A percentile compares a stretch with the other conserved stretches of the same genome.
phyloP scores from a whole-genome alignment of 37 sponge, comb jelly and placozoan species.

The Cliona cf. orientalis region DNA sequence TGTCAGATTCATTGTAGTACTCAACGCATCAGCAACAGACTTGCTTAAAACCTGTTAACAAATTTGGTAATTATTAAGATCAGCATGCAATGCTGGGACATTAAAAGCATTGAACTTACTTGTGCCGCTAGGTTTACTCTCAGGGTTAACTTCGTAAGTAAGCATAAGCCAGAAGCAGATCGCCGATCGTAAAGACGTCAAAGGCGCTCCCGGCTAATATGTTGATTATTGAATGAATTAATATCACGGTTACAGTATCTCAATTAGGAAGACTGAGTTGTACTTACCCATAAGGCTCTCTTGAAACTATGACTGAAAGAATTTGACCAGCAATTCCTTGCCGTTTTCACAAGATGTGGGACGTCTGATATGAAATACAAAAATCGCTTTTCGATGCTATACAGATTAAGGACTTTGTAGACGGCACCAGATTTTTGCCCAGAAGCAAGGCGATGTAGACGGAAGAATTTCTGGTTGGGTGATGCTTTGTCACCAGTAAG shows the following conservation, averaged over 20 bases:
- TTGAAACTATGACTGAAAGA: neutral
- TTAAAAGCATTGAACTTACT: too few species aligned
- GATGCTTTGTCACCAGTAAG: neutral
- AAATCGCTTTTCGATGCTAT: neutral
- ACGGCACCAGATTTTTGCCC: neutral
- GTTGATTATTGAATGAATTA: too few species aligned
- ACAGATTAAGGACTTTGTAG: neutral
- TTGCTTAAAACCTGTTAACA: slow-evolving; percentile 11
- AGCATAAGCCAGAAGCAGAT: too few species aligned
- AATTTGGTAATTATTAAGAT: neutral
- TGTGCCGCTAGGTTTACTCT: too few species aligned
- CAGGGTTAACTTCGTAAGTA: too few species aligned
- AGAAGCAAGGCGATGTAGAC: neutral
- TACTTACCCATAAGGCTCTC: too few species aligned
- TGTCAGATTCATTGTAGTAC: slow-evolving; percentile 15
- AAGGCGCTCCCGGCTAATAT: too few species aligned
- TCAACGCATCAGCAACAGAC: slow-evolving; percentile 16
- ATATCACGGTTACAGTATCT: too few species aligned
- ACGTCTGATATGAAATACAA: neutral
- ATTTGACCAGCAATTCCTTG: neutral
- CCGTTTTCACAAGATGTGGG: neutral
- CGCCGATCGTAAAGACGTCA: too few species aligned
- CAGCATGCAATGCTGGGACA: too few species aligned
- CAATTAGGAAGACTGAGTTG: too few species aligned
- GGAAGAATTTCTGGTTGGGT: neutral